Conservation (phyloP, 2,888 invertebrate species). For the Andrena bucephala region DNA sequence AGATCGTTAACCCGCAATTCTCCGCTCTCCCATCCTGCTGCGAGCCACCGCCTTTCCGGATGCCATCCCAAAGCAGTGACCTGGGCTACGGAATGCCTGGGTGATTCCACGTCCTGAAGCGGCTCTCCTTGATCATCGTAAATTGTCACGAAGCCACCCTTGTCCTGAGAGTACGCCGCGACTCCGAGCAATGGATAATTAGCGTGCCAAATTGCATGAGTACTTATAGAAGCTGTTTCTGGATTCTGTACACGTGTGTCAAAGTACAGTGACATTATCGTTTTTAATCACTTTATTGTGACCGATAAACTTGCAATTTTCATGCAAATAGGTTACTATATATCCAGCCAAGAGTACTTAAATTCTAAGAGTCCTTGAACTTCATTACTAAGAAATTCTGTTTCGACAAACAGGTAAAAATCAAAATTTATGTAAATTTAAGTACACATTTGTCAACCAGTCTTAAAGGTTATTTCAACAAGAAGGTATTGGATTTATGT, state of each 20-base stretch:
- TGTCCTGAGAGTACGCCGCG: constrained; percentile 94
- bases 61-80: constrained; percentile 96
- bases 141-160: constrained; percentile 94
- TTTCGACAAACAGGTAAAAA: background rate
- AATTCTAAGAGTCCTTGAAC: background rate
- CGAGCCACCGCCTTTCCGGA: constrained; percentile 92
- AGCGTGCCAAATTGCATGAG: constrained; percentile 94
- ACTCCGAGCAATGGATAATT: constrained; percentile 93
- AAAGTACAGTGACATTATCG: constrained; percentile 92
- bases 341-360: background rate
- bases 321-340: background rate
- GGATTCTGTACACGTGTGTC: constrained; percentile 93
- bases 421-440: background rate
- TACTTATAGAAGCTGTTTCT: constrained; percentile 91
- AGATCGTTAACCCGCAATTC: constrained; percentile 90
- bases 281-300: background rate
- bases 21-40: constrained; percentile 97
- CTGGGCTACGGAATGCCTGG: constrained; percentile 91
- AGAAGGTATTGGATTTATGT: background rate
- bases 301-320: background rate
- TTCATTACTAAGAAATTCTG: constrained; percentile 3
- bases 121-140: constrained; percentile 95
- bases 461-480: background rate
- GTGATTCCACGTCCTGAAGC: constrained; percentile 91
- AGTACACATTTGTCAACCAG: background rate